These are phyloP conservation scores for Hyposoter dolosus DNA, from an alignment of 2,888 invertebrate genomes.

Conservation along the genomic window DNA sequence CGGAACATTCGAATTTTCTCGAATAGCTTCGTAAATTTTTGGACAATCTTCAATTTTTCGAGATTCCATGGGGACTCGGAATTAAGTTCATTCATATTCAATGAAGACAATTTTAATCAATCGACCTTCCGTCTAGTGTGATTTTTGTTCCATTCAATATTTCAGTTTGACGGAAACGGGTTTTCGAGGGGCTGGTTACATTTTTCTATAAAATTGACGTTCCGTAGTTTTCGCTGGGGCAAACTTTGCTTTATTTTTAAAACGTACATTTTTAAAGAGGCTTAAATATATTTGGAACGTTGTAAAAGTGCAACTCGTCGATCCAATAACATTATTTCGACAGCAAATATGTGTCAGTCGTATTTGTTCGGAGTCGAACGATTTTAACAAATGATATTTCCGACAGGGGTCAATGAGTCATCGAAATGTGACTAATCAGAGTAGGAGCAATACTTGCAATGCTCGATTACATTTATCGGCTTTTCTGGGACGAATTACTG, in stretches of 20 bases:
- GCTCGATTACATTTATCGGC: constrained; percentile 56
- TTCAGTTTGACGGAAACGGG: too few relatives aligned
- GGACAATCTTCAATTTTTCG: neutral
- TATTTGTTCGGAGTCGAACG: constrained; percentile 34
- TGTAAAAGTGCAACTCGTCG: neutral
- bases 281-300: neutral
- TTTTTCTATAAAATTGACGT: neutral
- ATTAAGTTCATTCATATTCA: neutral
- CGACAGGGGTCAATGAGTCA: constrained; percentile 58
- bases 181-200: neutral
- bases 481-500: neutral
- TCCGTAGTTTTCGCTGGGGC: neutral
- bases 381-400: constrained; percentile 55
- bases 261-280: neutral
- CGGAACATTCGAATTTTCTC: neutral
- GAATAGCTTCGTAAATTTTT: neutral
- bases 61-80: neutral
- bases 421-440: constrained; percentile 54
- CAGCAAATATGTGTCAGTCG: neutral
- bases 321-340: neutral
- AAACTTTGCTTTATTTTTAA: constrained; percentile 1
- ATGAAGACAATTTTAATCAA: neutral
- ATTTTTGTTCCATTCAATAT: neutral
- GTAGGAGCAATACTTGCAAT: constrained; percentile 41
- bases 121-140: neutral